Base-by-base conservation (phyloP, 2,113 vertebrate genomes). In the Phrynosoma blainvillii region DNA sequence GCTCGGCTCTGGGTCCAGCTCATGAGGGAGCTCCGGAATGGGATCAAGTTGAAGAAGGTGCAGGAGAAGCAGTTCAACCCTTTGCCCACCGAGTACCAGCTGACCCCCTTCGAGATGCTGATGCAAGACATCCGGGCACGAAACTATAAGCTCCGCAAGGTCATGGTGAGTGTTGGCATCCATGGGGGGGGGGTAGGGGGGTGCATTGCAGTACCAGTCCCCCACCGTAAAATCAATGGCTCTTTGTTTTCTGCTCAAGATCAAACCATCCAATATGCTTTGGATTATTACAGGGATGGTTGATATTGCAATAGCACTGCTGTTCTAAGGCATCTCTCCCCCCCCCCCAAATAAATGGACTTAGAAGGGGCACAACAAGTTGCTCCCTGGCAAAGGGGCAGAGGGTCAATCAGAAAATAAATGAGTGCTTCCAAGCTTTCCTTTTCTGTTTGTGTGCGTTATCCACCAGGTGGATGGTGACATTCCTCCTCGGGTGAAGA, bases 101-200 rank as follows among this genome's bases (percentile, higher is more conserved):
- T 99, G 90, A 99, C 98, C 0, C 99, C 99, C 59, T 99, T 99
- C 0, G 98, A 99, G 97, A 99, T 99, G 98, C 97, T 99, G 83
- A 99, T 99, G 98, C 98, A 99, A 95, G 99, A 99, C 95, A 99
- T 99, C 90, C 97, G 98, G 0, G 96, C 98, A 1, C 96, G 98
- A 89, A 99, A 98, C 92, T 99, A 98, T 94, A 98, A 98, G 93
- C 98, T 99, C 1, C 98, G 98, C 90, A 98, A 98, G 96, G 98
- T 99, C 94, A 98, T 98, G 98, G 98, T 99, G 96, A 98, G 98
- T 0, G 0, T 3, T 13, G 8, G 12, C 13, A 20, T 20, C 18
- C 13, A 0, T 0, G 3, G 32, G 36, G 14, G 18, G 3, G 59
- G 59, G 59, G 59, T 18, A 3, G 16, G 59, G 11, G 59, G 59